phyloP scores from a whole-genome alignment of 2,888 invertebrate species.

The Ryuthela nishihirai region DNA sequence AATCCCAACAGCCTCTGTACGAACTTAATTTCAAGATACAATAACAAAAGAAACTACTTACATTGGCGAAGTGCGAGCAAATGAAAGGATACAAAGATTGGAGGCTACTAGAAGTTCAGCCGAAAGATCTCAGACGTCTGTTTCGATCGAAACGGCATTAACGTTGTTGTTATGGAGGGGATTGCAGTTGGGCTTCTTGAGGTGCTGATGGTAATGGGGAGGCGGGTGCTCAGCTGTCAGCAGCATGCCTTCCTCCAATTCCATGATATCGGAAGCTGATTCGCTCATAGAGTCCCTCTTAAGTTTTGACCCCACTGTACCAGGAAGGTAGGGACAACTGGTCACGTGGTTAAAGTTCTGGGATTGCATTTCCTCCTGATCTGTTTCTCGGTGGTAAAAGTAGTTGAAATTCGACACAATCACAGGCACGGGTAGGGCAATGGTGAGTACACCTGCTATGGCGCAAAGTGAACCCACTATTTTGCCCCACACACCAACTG shows the following conservation, averaged over 20 bases:
- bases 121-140: conserved; percentile 88
- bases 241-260: conserved; percentile 81
- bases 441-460: conserved; percentile 98
- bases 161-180: conserved; percentile 72
- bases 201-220: conserved; percentile 44
- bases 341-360: conserved; percentile 97
- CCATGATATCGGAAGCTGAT: conserved; percentile 74
- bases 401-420: conserved; percentile 99
- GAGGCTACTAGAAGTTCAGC: no score
- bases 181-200: conserved; percentile 59
- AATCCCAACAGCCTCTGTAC: no score
- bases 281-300: conserved; percentile 39
- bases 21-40: no score
- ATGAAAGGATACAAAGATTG: no score
- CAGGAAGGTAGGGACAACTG: conserved; percentile 94
- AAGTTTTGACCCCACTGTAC: conserved; percentile 65
- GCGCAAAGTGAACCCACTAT: conserved; percentile 98
- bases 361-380: conserved; percentile 98
- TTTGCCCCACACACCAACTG: conserved; percentile 98
- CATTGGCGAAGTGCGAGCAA: no score
- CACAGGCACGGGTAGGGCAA: conserved; percentile 97
- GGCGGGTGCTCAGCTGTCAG: conserved; percentile 61
- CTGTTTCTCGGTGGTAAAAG: conserved; percentile 99
- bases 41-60: no score
- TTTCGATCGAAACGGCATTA: conserved; percentile 78